Evolutionary conservation across 2,797 vertebrate genomes (phyloP).

Genomic region (Eupleurogrammus muticus): DNA sequence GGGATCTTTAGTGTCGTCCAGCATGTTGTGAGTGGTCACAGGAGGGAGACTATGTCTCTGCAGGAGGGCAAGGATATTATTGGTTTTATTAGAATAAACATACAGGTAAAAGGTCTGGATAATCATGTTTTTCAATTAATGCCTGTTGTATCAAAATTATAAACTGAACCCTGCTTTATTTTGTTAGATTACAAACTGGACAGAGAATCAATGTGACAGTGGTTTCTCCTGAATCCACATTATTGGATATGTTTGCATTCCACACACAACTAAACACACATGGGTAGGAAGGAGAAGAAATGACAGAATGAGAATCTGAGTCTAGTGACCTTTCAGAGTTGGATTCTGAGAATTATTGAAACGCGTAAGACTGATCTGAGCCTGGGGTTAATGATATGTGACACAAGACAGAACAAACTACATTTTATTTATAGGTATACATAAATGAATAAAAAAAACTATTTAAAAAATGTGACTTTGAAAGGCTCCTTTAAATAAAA

Average conservation of each 20-base stretch:
- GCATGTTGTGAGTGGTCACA: slow-evolving; percentile 98
- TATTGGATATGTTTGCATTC: not conserved
- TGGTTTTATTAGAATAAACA: not conserved
- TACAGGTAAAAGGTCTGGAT: not conserved
- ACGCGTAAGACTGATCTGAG: not conserved
- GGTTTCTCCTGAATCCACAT: not conserved
- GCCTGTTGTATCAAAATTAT: not conserved
- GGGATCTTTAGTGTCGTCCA: slow-evolving; percentile 91
- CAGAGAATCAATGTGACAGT: not conserved
- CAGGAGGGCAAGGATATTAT: not conserved
- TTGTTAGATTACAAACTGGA: not conserved
- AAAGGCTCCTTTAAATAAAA: too few species aligned
- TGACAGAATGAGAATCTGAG: slow-evolving; percentile 1
- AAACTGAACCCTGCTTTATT: not conserved
- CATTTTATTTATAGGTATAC: not conserved
- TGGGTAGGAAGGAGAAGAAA: slow-evolving; percentile 8
- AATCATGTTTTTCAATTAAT: slow-evolving; percentile 1
- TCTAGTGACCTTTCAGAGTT: slow-evolving; percentile 42
- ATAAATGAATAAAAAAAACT: too few species aligned
- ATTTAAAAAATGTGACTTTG: too few species aligned
- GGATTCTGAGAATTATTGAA: slow-evolving; percentile 38
- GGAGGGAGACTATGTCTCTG: slow-evolving; percentile 95
- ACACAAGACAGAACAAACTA: not conserved
- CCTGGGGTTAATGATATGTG: slow-evolving; percentile 29
- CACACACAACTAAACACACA: not conserved